phyloP scores from a whole-genome alignment of 2,113 vertebrate species.

The Peucedramus taeniatus region DNA sequence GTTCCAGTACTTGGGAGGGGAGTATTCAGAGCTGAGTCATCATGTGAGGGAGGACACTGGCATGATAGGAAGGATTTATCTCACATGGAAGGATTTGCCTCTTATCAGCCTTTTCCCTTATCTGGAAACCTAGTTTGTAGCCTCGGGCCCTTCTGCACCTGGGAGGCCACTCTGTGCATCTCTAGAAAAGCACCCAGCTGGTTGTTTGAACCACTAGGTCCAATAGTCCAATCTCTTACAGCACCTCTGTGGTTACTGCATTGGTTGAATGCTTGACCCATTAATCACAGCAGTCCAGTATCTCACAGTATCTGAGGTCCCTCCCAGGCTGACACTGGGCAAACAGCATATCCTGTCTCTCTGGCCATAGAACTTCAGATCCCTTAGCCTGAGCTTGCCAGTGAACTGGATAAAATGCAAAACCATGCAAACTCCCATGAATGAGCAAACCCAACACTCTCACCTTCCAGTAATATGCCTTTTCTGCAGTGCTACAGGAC shows the following conservation, averaged over 20 bases:
- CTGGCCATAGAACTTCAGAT: background rate
- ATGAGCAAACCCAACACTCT: background rate
- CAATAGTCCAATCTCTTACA: too few relatives aligned
- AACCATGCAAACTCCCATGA: background rate
- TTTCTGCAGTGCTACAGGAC: background rate
- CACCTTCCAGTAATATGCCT: background rate
- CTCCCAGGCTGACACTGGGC: background rate
- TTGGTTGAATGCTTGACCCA: background rate
- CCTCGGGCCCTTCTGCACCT: background rate
- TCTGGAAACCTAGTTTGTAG: background rate
- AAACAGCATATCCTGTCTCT: background rate
- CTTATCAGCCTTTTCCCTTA: background rate
- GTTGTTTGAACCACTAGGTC: background rate
- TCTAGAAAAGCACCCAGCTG: too few relatives aligned
- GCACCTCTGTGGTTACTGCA: too few relatives aligned
- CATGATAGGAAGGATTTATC: background rate
- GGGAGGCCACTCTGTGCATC: background rate
- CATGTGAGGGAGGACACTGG: background rate
- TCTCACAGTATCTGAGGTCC: background rate
- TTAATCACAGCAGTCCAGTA: background rate
- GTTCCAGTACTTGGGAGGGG: background rate
- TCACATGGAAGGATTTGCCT: background rate
- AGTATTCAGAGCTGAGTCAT: background rate
- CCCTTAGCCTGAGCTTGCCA: background rate
- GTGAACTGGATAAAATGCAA: background rate